Evolutionary conservation across 2,797 vertebrate species (phyloP).

Genomic region (Rousettus madagascariensis): DNA sequence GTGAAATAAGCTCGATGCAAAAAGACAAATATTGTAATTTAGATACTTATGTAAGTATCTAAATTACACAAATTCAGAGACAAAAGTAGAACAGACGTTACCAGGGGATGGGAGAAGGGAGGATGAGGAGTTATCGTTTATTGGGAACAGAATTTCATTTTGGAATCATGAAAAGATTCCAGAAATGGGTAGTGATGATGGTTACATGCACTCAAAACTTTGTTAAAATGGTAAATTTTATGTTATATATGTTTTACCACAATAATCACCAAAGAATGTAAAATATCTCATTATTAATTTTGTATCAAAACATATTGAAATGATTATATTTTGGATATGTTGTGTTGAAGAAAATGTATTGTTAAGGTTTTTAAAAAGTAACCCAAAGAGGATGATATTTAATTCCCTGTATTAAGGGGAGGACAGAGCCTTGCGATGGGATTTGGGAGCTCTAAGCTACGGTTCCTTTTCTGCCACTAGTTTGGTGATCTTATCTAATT

Average conservation of each 20-base stretch:
- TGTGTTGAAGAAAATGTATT: neutral
- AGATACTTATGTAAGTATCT: neutral
- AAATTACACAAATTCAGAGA: neutral
- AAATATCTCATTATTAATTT: neutral
- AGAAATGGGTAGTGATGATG: neutral
- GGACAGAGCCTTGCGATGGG: neutral
- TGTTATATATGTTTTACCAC: neutral
- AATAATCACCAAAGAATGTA: constrained; percentile 9
- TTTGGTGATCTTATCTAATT: neutral
- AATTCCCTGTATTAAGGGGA: neutral
- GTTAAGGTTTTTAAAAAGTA: neutral
- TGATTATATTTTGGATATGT: neutral
- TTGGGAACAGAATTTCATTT: neutral
- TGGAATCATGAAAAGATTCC: neutral
- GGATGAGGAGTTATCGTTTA: neutral
- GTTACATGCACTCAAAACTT: neutral
- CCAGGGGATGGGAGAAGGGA: accelerated
- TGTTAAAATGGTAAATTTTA: neutral
- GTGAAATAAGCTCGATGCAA: neutral
- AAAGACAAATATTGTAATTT: neutral
- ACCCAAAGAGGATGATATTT: neutral
- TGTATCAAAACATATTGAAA: neutral
- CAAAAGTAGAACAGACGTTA: neutral
- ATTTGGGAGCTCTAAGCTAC: neutral
- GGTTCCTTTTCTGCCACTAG: neutral